Percentiles rank a stretch among this genome's conserved stretches.
Evolutionary conservation across 2,113 vertebrate species (phyloP).

Genomic region (Rana temporaria): DNA sequence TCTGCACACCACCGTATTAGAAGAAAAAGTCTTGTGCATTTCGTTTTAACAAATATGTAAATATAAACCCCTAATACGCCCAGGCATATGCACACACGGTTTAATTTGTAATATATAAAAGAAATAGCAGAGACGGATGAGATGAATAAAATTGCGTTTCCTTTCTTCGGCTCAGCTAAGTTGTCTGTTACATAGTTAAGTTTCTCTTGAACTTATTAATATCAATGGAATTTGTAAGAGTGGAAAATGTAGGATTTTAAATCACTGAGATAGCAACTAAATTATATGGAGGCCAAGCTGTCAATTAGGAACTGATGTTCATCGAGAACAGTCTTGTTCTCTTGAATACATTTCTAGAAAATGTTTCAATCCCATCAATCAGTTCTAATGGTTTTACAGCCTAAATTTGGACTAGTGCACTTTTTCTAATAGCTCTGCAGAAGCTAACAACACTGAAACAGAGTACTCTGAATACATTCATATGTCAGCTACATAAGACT

Average conservation of each 20-base stretch:
- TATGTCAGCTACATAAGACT: neutral
- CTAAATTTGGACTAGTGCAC: slow-evolving; percentile 29
- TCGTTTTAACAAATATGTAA: slow-evolving; percentile 64
- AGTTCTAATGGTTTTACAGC: slow-evolving; percentile 26
- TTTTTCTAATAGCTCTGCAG: slow-evolving; percentile 34
- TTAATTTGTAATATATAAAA: slow-evolving; percentile 45
- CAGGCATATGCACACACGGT: slow-evolving; percentile 58
- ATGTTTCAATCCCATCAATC: slow-evolving; percentile 40
- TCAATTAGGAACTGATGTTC: slow-evolving; percentile 34
- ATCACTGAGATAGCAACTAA: slow-evolving; percentile 43
- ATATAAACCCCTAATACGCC: slow-evolving; percentile 60
- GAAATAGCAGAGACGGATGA: neutral
- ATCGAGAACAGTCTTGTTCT: slow-evolving; percentile 30
- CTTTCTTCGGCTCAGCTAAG: neutral
- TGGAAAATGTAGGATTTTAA: slow-evolving; percentile 40
- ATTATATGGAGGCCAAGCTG: slow-evolving; percentile 45
- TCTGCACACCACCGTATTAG: slow-evolving; percentile 79
- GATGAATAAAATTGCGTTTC: neutral
- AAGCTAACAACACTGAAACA: neutral
- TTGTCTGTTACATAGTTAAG: slow-evolving; percentile 32
- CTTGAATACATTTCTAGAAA: slow-evolving; percentile 43
- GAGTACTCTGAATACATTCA: neutral
- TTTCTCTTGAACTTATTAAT: slow-evolving; percentile 37
- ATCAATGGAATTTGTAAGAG: slow-evolving; percentile 21
- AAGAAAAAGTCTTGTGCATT: slow-evolving; percentile 65